Percentiles rank a stretch among this genome's conserved stretches.
Conservation (phyloP, 2,113 vertebrate genomes). For the Malaclemys terrapin region DNA sequence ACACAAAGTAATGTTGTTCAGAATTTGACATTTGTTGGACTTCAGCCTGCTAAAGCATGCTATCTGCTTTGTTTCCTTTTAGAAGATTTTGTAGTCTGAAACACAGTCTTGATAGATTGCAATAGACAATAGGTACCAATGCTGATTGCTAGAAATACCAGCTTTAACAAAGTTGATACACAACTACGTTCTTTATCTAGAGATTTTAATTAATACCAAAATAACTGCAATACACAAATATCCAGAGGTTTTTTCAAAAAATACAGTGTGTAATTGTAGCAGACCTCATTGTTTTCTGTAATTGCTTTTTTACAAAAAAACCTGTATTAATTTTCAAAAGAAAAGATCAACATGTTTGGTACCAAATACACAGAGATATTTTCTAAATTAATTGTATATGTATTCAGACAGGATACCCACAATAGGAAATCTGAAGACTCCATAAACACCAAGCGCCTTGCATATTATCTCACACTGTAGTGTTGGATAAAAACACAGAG, state of each 20-base stretch:
- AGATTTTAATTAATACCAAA: constrained; percentile 48
- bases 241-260: constrained; percentile 37
- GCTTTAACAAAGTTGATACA: constrained; percentile 46
- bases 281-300: constrained; percentile 9
- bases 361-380: neutral
- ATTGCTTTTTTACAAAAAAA: neutral
- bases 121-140: constrained; percentile 61
- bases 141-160: constrained; percentile 40
- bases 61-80: constrained; percentile 78
- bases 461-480: neutral
- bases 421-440: neutral
- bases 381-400: neutral
- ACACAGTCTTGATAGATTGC: constrained; percentile 28
- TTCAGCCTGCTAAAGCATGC: constrained; percentile 81
- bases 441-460: neutral
- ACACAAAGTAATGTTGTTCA: constrained; percentile 85
- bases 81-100: constrained; percentile 65
- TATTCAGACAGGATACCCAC: neutral
- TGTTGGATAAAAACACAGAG: neutral
- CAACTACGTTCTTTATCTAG: constrained; percentile 42
- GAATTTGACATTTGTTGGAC: constrained; percentile 86
- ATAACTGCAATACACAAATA: constrained; percentile 48
- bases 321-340: constrained; percentile 3
- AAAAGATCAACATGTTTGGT: constrained; percentile 14
- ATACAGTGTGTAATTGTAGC: neutral